Conservation (phyloP, 2,797 vertebrate species). For the Cottoperca gobio region DNA sequence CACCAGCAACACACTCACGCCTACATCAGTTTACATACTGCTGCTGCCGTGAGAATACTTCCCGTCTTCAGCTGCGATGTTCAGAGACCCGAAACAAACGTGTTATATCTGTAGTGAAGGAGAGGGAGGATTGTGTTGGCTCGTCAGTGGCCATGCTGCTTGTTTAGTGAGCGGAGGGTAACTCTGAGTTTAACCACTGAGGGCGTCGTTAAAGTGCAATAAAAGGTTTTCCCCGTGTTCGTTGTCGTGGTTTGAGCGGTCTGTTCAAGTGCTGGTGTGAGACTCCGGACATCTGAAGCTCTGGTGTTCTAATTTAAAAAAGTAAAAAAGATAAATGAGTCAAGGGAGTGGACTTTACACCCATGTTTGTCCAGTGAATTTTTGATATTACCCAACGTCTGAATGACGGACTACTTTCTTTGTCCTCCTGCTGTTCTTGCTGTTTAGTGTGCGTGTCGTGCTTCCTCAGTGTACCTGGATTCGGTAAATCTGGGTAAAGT, state of each 20-base stretch:
- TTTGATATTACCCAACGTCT: background rate
- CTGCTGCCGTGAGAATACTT: background rate
- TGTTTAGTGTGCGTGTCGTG: background rate
- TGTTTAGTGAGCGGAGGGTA: background rate
- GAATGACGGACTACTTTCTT: too few relatives aligned
- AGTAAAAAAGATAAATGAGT: too few relatives aligned
- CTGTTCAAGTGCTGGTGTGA: background rate
- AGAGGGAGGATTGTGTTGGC: background rate
- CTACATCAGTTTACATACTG: constrained; percentile 2
- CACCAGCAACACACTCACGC: constrained; percentile 25
- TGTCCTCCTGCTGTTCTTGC: background rate
- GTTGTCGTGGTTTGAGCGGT: background rate
- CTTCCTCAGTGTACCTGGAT: background rate
- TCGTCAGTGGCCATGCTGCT: background rate
- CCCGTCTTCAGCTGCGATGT: background rate
- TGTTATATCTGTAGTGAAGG: background rate
- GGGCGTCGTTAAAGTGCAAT: background rate
- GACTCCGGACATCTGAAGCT: background rate
- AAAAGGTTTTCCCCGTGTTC: background rate
- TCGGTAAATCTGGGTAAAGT: too few relatives aligned
- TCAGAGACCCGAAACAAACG: background rate
- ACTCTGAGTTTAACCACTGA: background rate
- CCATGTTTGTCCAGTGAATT: background rate
- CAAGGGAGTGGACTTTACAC: background rate
- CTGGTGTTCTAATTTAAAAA: too few relatives aligned